phyloP scores from a whole-genome alignment of 2,888 invertebrate species.

The Villa cingulata region DNA sequence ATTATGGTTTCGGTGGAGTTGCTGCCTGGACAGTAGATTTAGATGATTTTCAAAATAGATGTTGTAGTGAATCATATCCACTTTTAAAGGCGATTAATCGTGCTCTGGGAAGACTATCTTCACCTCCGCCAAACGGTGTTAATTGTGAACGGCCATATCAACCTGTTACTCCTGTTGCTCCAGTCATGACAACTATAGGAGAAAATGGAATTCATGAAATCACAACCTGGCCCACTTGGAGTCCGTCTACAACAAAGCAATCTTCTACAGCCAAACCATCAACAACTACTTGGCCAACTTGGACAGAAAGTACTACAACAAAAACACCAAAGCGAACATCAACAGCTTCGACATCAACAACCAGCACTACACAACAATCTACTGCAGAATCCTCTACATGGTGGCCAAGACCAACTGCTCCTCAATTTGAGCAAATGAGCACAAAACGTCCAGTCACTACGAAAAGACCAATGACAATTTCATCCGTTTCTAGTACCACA shows the following conservation, averaged over 20 bases:
- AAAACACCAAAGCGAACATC: slow-evolving; percentile 23
- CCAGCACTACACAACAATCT: slow-evolving; percentile 30
- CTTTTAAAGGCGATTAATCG: slow-evolving; percentile 62
- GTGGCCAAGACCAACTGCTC: slow-evolving; percentile 19
- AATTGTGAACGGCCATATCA: slow-evolving; percentile 58
- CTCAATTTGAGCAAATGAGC: no score
- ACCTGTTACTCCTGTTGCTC: slow-evolving; percentile 62
- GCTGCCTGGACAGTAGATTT: slow-evolving; percentile 80
- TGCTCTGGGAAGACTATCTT: slow-evolving; percentile 50
- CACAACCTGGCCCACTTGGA: slow-evolving; percentile 29
- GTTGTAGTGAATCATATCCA: slow-evolving; percentile 68
- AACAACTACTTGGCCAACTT: slow-evolving; percentile 29
- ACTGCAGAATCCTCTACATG: slow-evolving; percentile 15
- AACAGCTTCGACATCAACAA: slow-evolving; percentile 28
- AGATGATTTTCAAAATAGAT: slow-evolving; percentile 75
- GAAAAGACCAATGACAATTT: slow-evolving; percentile 16
- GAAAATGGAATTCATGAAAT: slow-evolving; percentile 31
- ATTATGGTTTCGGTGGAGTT: slow-evolving; percentile 63
- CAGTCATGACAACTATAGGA: slow-evolving; percentile 55
- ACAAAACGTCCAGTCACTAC: slow-evolving; percentile 22
- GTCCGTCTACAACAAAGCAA: slow-evolving; percentile 15
- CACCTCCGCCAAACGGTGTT: slow-evolving; percentile 39
- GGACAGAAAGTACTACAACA: slow-evolving; percentile 21
- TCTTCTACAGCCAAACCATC: slow-evolving; percentile 18
- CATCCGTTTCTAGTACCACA: slow-evolving; percentile 23